These are phyloP conservation scores for Strigops habroptila DNA, from an alignment of 2,113 vertebrate genomes.

Conservation along the genomic window DNA sequence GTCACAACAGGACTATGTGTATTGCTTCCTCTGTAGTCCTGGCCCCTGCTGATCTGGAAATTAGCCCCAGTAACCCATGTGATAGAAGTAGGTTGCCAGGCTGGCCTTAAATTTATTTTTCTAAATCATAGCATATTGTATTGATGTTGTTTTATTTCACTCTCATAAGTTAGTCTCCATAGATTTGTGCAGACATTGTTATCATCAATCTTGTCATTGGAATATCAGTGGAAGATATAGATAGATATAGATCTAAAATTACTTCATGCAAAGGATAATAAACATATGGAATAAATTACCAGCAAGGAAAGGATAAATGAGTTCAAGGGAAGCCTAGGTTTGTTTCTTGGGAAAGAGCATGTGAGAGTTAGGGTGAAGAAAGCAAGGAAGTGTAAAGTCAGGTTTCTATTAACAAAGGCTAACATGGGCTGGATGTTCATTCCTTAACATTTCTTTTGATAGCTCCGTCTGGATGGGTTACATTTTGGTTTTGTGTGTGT, in stretches of 20 bases:
- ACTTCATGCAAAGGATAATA: neutral
- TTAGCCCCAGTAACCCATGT: neutral
- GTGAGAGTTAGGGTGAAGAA: conserved; percentile 8
- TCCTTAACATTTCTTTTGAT: neutral
- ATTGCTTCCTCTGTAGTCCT: neutral
- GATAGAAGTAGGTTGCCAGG: neutral
- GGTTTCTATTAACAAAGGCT: conserved; percentile 23
- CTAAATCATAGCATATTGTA: neutral
- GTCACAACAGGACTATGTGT: neutral
- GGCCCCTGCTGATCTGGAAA: neutral
- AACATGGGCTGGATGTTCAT: neutral
- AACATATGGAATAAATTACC: conserved; percentile 33
- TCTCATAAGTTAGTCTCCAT: neutral
- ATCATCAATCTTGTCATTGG: neutral
- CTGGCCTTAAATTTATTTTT: neutral
- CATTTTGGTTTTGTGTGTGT: conserved; percentile 12
- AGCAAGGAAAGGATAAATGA: conserved; percentile 27
- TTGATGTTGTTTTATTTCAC: neutral
- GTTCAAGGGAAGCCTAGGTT: conserved; percentile 17
- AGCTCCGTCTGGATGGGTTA: neutral
- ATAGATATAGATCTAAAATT: neutral
- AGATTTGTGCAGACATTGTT: neutral
- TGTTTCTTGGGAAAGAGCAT: neutral
- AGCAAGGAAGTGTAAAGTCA: conserved; percentile 27
- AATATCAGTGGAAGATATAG: neutral